Evolutionary conservation across 92 coral and sea anemone species (phyloP), one percentile per base, ranked within the genome.

Genomic region (Porites divaricata): DNA sequence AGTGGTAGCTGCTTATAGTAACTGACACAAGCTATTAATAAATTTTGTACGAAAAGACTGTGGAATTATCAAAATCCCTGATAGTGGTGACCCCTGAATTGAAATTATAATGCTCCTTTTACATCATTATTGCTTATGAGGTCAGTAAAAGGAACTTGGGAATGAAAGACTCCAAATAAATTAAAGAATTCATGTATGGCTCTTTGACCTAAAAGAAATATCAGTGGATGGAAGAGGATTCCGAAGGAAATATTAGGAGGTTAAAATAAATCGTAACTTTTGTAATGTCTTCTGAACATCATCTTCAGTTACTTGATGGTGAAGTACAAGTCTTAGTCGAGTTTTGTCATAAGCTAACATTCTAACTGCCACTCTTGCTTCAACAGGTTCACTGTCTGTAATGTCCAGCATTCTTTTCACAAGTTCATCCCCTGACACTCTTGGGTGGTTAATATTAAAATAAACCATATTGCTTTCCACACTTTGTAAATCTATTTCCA

Each of bases 391-490:
- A 15, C 56, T 51, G 49, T 81, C 85, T 28, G 89, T 48, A 63
- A 89, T 57, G 16, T 35, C 25, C 11, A 90, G 85, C 89, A 94
- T 86, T 67, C 81, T 62, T 28, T 85, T 81, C 24, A 86, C 92
- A 45, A 94, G 89, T 57, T 94, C 94, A 49, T 77, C 69, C 12
- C 92, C 94, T 21, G 95, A 83, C 6, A 92, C 79, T 45, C 56
- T 85, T 26, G 11, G 67, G 53, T 90, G 91, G 35, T 78, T 63
- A 75, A 92, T 83, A 22, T 71, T 76, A 73, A 94, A 94, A 71
- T 62, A 94, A 54, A 92, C 83, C 88, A 94, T 89, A 83, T 94
- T 94, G 57, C 92, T 63, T 41, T 92, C 88, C 10, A 90, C 83
- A 15, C 80, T 80, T 6, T 72, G 74, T 15, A 89, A 74, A 28